Conservation (phyloP, 2,113 vertebrate species). For the Leucosticte australis region DNA sequence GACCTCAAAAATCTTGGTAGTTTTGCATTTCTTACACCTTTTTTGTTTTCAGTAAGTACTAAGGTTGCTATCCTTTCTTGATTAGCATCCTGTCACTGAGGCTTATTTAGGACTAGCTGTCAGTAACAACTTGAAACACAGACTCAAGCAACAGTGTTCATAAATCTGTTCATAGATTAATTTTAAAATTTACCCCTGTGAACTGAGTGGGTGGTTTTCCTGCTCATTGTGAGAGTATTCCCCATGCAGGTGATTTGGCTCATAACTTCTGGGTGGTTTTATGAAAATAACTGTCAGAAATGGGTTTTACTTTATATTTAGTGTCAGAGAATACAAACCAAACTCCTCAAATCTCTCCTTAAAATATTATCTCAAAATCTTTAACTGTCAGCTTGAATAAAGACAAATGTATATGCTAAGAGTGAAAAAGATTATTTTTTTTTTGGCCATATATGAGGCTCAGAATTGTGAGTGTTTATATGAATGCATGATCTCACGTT, state of each 20-base stretch:
- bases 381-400: not conserved
- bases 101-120: not conserved
- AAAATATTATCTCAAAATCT: not conserved
- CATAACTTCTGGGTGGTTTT: not conserved
- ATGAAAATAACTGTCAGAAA: not conserved
- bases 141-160: not conserved
- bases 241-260: not conserved
- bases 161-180: not conserved
- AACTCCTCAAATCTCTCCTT: not conserved
- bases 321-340: not conserved
- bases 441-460: not conserved
- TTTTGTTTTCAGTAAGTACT: not conserved
- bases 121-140: not conserved
- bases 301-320: not conserved
- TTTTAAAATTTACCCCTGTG: not conserved
- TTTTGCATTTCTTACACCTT: not conserved
- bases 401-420: not conserved
- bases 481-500: rapidly evolving
- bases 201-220: not conserved
- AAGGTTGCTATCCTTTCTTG: not conserved
- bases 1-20: not conserved
- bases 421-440: not conserved
- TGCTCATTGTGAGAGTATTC: not conserved
- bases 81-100: not conserved
- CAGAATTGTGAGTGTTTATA: not conserved